Percentiles rank a stretch among this genome's conserved stretches.
Conservation (phyloP, 2,113 vertebrate genomes). For the Clarias gariepinus region DNA sequence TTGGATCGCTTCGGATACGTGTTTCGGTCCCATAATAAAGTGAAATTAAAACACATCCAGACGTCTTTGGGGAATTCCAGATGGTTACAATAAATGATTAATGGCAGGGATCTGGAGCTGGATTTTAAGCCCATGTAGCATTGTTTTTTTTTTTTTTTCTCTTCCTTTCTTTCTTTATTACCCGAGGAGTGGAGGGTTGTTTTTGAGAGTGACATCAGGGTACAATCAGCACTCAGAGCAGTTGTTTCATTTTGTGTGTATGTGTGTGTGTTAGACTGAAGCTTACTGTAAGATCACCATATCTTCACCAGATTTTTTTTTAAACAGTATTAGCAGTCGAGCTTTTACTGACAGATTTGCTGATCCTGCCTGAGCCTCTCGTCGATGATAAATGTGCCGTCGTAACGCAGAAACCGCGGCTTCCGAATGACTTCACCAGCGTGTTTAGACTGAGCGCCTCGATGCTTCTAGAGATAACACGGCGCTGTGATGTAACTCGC, state of each 20-base stretch:
- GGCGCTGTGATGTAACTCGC: constrained; percentile 9
- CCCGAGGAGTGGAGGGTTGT: constrained; percentile 6
- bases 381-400: constrained; percentile 3
- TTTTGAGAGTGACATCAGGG: constrained; percentile 20
- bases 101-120: constrained; percentile 3
- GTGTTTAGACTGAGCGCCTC: background rate
- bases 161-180: background rate
- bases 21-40: background rate
- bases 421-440: constrained; percentile 15
- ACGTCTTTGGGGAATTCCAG: constrained; percentile 26
- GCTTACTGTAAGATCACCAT: too few species aligned
- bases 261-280: constrained; percentile 4
- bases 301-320: constrained; percentile 6
- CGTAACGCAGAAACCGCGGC: background rate
- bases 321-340: background rate
- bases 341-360: constrained; percentile 10
- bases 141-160: background rate
- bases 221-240: constrained; percentile 6
- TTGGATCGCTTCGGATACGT: background rate
- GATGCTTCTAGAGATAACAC: constrained; percentile 22
- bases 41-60: constrained; percentile 8
- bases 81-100: constrained; percentile 14
- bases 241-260: background rate
- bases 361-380: background rate
- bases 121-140: background rate